Base-by-base conservation (phyloP, 1,140 invertebrate genomes). In the Scaptomyza montana region DNA sequence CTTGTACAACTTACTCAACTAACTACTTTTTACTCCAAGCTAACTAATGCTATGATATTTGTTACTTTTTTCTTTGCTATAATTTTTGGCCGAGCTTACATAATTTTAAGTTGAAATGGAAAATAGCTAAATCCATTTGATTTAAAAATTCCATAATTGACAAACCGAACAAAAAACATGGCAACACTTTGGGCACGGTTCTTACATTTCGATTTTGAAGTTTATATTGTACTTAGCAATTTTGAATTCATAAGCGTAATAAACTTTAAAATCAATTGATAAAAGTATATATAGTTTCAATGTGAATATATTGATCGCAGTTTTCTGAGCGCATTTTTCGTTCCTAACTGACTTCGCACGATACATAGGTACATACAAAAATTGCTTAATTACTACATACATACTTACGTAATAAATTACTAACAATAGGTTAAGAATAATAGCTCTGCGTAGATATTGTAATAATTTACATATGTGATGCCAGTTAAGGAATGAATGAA, bases 141-240 rank as follows among this genome's bases (percentile, higher is more conserved):
- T 53, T 59, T 41, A n/a, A n/a, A 59, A 64, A 75, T 62, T 62
- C 43, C 45, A 68, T 7, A 68, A 61, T 68, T 77, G 77, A 84
- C 53, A 67, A 55, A 71, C 46, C 67, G 64, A 77, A 76, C 60
- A 30, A 39, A 49, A 43, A 16, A 16, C 16, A 9, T 10, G 39
- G 53, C 64, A 68, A 73, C 66, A 74, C 74, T 80, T 87, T 87
- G 75, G 67, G 81, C 81, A 86, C 82, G 84, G 84, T 75, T 86
- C 72, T 65, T 72, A 36, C 47, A 65, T 82, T 72, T 67, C 50
- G 30, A 67, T 49, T 59, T 49, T 19, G n/a, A 70, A 43, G 62
- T 49, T 63, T 63, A 63, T 12, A 56, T 63, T 56, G 56, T 62
- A 66, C 66, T 69, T 51, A 19, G 59, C 71, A 54, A 53, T 51